Evolutionary conservation across 2,888 invertebrate species (phyloP), one percentile per base, ranked within the genome.

Genomic region (Lampropteryx suffumata): DNA sequence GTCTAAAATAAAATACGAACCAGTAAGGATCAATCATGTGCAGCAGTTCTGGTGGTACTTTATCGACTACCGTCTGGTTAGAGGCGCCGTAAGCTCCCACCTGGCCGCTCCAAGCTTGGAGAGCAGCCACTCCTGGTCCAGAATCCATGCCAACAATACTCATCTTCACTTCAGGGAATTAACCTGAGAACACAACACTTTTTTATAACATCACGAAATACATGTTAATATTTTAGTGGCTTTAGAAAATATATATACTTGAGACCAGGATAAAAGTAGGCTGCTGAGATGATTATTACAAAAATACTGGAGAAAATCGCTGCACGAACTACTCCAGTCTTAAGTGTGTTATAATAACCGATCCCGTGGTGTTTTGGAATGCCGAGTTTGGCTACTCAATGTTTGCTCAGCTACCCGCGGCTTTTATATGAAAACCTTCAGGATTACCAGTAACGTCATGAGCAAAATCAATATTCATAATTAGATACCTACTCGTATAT

Each of bases 21-120:
- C 97, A 96, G 77, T 95, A 94, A 32, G 95, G 90, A 76, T 95
- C 95, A 62, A 96, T 89, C 90, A 95, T 86, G 76, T 94, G 94
- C 61, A 95, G 87, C 94, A 95, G 94, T 40, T 95, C 95, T 11
- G 94, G 92, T 39, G 92, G 89, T 62, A 95, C 95, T 83, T 94
- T 95, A 86, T 97, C 97, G 65, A 95, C 95, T 61, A 96, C 96
- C 55, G 96, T 95, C 72, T 94, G 92, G 85, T 96, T 96, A 56
- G 92, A 71, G 67, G 91, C 76, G 69, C 91, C 84, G 67, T 92
- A 84, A 33, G 86, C 84, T 34, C 82, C 84, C 51, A 90, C 81
- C 62, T 86, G 84, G 30, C 88, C 88, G 55, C 85, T 86, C 89
- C 90, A 90, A 42, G 88, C 79, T 66, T 90, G 88, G 55, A 91